phyloP scores from a whole-genome alignment of 2,113 vertebrate species.

The Ailuropoda melanoleuca region DNA sequence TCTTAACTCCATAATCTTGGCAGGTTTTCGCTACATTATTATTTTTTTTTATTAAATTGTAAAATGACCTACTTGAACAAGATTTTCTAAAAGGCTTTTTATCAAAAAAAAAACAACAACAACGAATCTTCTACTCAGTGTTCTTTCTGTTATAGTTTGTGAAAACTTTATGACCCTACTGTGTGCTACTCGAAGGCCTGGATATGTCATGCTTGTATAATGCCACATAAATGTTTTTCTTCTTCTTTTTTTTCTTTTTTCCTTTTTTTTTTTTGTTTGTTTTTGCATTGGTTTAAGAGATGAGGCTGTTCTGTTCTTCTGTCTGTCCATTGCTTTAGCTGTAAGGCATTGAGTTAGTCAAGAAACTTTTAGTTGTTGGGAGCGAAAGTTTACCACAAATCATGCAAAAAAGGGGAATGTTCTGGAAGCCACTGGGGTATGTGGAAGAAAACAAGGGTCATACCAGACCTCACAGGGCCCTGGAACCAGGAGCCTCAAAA shows the following conservation, averaged over 20 bases:
- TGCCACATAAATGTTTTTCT: not conserved
- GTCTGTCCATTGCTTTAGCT: not conserved
- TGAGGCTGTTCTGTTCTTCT: not conserved
- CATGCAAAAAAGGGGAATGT: not conserved
- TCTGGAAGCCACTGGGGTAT: not conserved
- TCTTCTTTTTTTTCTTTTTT: not conserved
- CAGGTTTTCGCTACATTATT: conserved; percentile 14
- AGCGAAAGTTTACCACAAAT: not conserved
- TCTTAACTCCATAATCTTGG: not conserved
- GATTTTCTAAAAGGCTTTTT: not conserved
- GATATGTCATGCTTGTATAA: not conserved
- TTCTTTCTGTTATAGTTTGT: not conserved
- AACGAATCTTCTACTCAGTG: not conserved
- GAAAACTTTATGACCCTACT: not conserved
- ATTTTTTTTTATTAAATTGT: conserved; percentile 30
- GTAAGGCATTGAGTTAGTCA: not conserved
- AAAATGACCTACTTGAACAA: not conserved
- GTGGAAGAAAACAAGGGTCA: not conserved
- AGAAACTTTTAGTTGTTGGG: not conserved
- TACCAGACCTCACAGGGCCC: no score
- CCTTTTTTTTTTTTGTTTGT: not conserved
- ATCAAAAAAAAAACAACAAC: not conserved
- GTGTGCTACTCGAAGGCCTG: not conserved
- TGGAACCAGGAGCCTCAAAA: not conserved
- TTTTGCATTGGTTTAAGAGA: not conserved